Base-by-base conservation (phyloP, 2,113 vertebrate species). In the Callocephalon fimbriatum region DNA sequence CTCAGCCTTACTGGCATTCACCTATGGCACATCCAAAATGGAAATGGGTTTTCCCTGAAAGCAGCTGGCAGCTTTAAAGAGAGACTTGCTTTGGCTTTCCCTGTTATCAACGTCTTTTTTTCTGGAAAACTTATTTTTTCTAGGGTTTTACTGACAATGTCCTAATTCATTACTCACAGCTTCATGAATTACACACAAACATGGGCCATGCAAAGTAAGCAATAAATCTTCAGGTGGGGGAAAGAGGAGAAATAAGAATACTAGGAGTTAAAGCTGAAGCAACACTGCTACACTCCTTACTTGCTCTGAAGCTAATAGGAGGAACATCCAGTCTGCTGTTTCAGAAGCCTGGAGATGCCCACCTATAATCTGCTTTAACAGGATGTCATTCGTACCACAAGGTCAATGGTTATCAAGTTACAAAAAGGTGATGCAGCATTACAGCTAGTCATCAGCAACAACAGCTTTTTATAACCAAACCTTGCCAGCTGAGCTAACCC, bases 381-480 rank as follows among this genome's bases (percentile, higher is more conserved):
- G 21, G 26, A 37, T 42, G 42, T 12, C 48, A 63, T 37, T 37
- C 48, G 62, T 40, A 35, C 9, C 4, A 0, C 25, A 6, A 63
- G 25, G 40, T 54, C 63, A 35, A 17, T 8, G 17, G 25, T 48
- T 19, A 48, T 22, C 20, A 18, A 26, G 29, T 48, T 37, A 47
- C n/a, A 53, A 47, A 45, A 54, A 31, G 40, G 38, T 2, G 1
- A 67, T 9, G 15, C 2, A 0, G 15, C 4, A 2, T 47, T 53
- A 25, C n/a, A 62, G 63, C 8, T 5, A 21, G 16, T 32, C 59
- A 51, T 22, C 77, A 35, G n/a, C n/a, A 53, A 40, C 3, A 17
- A 19, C 0, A 14, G 35, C 35, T 40, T 27, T 66, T 42, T 32
- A 22, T 21, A 74, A 45, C 27, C 67, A 58, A 73, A 37, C 37